Evolutionary conservation across 2,797 vertebrate species (phyloP).

Genomic region (Eutrigla gurnardus): DNA sequence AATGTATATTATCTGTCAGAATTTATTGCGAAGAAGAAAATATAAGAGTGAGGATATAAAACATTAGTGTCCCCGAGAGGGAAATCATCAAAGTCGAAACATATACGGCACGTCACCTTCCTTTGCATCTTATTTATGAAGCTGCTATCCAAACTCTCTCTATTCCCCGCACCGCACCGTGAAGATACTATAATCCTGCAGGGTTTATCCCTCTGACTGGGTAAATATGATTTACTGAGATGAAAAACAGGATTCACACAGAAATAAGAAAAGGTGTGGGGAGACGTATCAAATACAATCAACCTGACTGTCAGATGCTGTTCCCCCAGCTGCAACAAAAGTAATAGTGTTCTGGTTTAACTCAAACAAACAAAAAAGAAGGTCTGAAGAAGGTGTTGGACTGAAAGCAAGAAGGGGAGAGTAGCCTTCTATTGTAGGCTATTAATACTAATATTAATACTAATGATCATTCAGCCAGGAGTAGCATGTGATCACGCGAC

Average conservation of each 20-base stretch:
- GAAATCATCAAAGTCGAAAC: constrained; percentile 33
- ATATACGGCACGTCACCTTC: constrained; percentile 38
- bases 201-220: constrained; percentile 61
- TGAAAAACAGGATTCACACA: constrained; percentile 67
- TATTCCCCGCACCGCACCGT: constrained; percentile 29
- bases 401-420: constrained; percentile 15
- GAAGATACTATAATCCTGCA: constrained; percentile 51
- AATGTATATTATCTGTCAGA: constrained; percentile 14
- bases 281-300: constrained; percentile 71
- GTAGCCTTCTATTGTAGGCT: background rate
- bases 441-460: constrained; percentile 4
- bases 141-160: constrained; percentile 44
- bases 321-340: constrained; percentile 52
- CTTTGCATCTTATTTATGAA: constrained; percentile 58
- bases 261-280: constrained; percentile 63
- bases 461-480: too few species aligned
- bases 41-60: constrained; percentile 32
- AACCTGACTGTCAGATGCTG: constrained; percentile 54
- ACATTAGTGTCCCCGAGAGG: constrained; percentile 27
- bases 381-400: constrained; percentile 2
- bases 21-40: constrained; percentile 34
- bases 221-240: constrained; percentile 75
- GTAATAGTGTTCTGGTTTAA: constrained; percentile 44
- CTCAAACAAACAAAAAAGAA: constrained; percentile 23
- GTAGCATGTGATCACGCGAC: too few species aligned